phyloP scores from a whole-genome alignment of 2,797 vertebrate species.

The Takifugu ocellatus region DNA sequence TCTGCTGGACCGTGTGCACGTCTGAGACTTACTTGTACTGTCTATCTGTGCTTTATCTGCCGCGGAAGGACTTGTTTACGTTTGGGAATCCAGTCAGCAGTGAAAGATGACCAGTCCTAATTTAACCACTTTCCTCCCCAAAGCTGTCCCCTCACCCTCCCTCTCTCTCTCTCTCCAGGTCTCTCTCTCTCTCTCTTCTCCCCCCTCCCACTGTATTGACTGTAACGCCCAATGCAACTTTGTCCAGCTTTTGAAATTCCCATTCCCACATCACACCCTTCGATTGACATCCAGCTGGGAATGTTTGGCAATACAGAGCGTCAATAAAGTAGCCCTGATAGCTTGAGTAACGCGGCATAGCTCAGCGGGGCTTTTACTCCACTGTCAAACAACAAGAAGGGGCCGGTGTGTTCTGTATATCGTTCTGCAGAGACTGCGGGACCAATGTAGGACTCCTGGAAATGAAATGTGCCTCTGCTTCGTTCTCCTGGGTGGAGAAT shows the following conservation, averaged over 20 bases:
- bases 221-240: conserved; percentile 2
- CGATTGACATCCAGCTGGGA: not conserved
- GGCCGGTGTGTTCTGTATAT: conserved; percentile 2
- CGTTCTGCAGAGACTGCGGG: conserved; percentile 4
- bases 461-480: conserved; percentile 14
- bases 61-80: conserved; percentile 69
- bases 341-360: conserved; percentile 2
- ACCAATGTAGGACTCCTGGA: conserved; percentile 20
- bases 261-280: conserved; percentile 10
- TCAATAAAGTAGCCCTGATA: not conserved
- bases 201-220: not conserved
- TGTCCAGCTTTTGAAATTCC: conserved; percentile 9
- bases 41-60: conserved; percentile 70
- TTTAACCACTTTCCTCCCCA: conserved; percentile 64
- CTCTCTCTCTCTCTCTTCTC: conserved; percentile 4
- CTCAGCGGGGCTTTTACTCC: conserved; percentile 1
- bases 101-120: conserved; percentile 70
- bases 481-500: conserved; percentile 56
- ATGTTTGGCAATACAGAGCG: not conserved
- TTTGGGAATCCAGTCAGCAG: conserved; percentile 64
- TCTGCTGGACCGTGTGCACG: not conserved
- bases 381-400: conserved; percentile 14
- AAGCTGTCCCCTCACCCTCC: conserved; percentile 55
- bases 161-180: not conserved
- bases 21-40: conserved; percentile 46